Evolutionary conservation across 2,888 invertebrate species (phyloP).

Genomic region (Tetropium fuscum): DNA sequence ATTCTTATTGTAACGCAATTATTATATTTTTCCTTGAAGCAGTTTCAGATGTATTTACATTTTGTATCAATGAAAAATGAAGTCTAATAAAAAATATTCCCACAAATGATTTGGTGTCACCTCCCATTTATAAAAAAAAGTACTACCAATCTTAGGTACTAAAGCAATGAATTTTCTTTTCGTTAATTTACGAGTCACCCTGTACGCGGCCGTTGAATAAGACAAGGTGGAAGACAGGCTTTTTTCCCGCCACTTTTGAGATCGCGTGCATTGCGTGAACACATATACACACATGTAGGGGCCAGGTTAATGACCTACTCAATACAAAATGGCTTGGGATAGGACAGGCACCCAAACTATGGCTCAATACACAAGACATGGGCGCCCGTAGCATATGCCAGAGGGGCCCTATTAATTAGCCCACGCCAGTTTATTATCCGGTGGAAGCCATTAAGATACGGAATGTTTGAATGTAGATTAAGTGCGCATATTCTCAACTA

Average conservation of each 20-base stretch:
- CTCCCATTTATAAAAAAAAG: too few relatives aligned
- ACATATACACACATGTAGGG: constrained; percentile 55
- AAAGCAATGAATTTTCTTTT: too few relatives aligned
- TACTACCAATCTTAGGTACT: too few relatives aligned
- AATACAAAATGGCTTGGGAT: constrained; percentile 62
- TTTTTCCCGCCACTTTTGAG: constrained; percentile 60
- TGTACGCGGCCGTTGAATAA: constrained; percentile 34
- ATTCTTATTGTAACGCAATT: too few relatives aligned
- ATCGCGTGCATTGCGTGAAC: constrained; percentile 60
- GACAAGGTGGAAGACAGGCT: constrained; percentile 48
- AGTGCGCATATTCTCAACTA: constrained; percentile 19
- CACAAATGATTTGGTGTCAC: too few relatives aligned
- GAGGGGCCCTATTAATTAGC: constrained; percentile 6
- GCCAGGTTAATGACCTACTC: constrained; percentile 63
- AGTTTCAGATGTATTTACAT: too few relatives aligned
- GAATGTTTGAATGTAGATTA: constrained; percentile 5
- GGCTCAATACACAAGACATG: constrained; percentile 41
- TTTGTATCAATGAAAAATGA: too few relatives aligned
- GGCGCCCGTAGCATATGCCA: constrained; percentile 17
- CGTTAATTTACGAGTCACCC: constrained; percentile 5
- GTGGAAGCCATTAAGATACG: background rate
- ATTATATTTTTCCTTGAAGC: too few relatives aligned
- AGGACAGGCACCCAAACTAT: constrained; percentile 60
- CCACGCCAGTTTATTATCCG: background rate
- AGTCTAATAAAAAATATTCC: too few relatives aligned